Evolutionary conservation across 2,113 vertebrate species (phyloP), one percentile per base, ranked within the genome.

Genomic region (Stictonetta naevosa): DNA sequence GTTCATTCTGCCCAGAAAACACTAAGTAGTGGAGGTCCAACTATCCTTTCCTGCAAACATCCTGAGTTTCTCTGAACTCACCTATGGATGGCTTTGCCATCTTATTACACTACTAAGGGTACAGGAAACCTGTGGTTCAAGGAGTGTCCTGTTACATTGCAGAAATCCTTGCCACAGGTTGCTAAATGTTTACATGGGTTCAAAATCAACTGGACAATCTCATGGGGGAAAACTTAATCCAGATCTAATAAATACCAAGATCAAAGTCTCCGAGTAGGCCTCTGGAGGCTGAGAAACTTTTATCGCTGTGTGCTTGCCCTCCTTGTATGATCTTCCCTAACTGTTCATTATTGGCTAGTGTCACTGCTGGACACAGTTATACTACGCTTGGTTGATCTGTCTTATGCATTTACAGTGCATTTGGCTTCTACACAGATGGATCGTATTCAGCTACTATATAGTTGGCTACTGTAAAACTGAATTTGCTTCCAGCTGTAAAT

Each of bases 241-340:
- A 0, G 5, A 53, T 11, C 22, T 76, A 62, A 48, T 67, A 66
- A 33, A 76, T 33, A 52, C 7, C 38, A 68, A 59, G 53, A 79
- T 1, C 9, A n/a, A 62, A 0, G 0, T 59, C 42, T 84, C 42
- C 15, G 26, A n/a, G 36, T 2, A 68, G 40, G 15, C 42, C 40
- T 7, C 3, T 75, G 52, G 36, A 56, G 42, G 22, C 22, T 25
- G 56, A 83, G 28, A 75, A 40, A 19, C 21, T 72, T 14, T 38
- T 21, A 58, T 4, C 1, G 2, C 44, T 23, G 22, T 21, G 7
- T 34, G 33, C 52, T 89, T 76, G 6, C 21, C 28, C 55, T 67
- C 50, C 18, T 76, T 62, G 21, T 79, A 40, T 38, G 16, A 31
- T 58, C 40, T 71, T 87, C 52, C 25, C 14, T 63, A 63, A 13